phyloP scores from a whole-genome alignment of 1,140 invertebrate genomes.

The Sminthurinus signatus region DNA sequence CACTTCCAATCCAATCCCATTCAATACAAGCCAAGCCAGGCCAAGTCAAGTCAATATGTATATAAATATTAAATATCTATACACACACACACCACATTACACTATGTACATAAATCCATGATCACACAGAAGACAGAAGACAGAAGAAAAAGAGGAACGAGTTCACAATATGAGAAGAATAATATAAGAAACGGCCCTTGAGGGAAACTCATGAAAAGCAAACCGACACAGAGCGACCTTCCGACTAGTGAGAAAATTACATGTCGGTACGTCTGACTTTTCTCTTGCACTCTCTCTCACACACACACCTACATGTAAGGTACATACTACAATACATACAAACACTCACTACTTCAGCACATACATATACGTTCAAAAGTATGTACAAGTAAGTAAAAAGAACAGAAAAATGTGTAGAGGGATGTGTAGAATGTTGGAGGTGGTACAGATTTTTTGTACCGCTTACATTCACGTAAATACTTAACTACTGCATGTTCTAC shows the following conservation, averaged over 20 bases:
- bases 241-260: constrained; percentile 8
- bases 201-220: constrained; percentile 10
- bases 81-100: no score
- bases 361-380: not conserved
- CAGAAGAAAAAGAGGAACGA: not conserved
- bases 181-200: constrained; percentile 1
- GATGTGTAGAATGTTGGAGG: no score
- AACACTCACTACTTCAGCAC: not conserved
- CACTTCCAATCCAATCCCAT: no score
- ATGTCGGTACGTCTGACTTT: constrained; percentile 7
- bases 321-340: no score
- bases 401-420: no score
- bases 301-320: not conserved
- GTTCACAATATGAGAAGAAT: not conserved
- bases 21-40: no score
- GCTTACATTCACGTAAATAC: constrained; percentile 5
- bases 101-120: no score
- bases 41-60: no score
- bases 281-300: not conserved
- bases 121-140: not conserved
- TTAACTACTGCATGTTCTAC: not conserved
- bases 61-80: no score
- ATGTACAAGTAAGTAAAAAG: not conserved
- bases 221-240: constrained; percentile 8
- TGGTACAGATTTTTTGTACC: no score